These are phyloP conservation scores for Tenebrio molitor DNA, from an alignment of 1,140 invertebrate genomes.

Conservation along the genomic window DNA sequence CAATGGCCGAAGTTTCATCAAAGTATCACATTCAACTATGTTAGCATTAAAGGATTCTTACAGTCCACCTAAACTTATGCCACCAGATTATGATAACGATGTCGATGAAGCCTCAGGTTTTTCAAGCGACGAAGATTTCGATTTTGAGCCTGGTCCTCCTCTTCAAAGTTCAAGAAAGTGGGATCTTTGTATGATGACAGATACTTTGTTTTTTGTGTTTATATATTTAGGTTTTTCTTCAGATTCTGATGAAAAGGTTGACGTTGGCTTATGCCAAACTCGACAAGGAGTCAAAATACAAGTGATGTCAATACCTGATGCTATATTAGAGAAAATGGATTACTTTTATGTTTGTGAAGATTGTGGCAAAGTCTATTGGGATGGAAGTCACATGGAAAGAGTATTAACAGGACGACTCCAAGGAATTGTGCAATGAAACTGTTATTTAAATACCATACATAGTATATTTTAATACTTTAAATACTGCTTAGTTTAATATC, in stretches of 20 bases:
- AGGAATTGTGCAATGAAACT: conserved; percentile 62
- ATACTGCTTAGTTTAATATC: conserved; percentile 14
- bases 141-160: conserved; percentile 62
- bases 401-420: conserved; percentile 65
- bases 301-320: conserved; percentile 68
- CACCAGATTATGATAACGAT: conserved; percentile 53
- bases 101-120: conserved; percentile 63
- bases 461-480: conserved; percentile 26
- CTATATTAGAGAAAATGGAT: conserved; percentile 67
- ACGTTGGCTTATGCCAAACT: conserved; percentile 65
- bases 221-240: too few relatives aligned
- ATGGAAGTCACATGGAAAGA: conserved; percentile 71
- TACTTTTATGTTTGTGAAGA: conserved; percentile 74
- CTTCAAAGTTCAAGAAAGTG: conserved; percentile 56
- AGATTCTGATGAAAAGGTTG: conserved; percentile 64
- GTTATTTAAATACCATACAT: conserved; percentile 6
- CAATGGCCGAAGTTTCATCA: conserved; percentile 72
- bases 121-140: conserved; percentile 62
- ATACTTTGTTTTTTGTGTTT: too few relatives aligned
- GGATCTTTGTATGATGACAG: conserved; percentile 61
- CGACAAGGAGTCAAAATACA: conserved; percentile 67
- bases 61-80: conserved; percentile 46
- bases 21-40: conserved; percentile 68
- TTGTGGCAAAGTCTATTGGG: conserved; percentile 79
- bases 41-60: conserved; percentile 58